Conservation (phyloP, 2,888 invertebrate genomes). For the Resseliella maxima region DNA sequence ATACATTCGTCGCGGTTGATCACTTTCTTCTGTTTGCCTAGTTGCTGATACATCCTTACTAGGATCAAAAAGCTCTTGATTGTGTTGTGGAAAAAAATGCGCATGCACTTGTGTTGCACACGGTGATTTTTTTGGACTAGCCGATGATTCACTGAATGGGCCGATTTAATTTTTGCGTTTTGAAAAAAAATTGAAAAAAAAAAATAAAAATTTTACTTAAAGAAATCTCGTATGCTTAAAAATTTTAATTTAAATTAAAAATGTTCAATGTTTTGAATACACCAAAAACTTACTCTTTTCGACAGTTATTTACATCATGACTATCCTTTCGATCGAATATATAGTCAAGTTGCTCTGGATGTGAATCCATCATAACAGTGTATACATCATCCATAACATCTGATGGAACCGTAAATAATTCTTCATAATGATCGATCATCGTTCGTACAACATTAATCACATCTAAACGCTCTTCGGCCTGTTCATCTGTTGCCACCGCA, state of each 20-base stretch:
- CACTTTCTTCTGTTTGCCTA: slow-evolving; percentile 56
- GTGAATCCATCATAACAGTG: slow-evolving; percentile 84
- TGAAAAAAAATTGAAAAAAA: too few species aligned
- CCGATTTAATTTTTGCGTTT: not conserved
- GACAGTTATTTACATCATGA: not conserved
- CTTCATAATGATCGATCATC: slow-evolving; percentile 71
- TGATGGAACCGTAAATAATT: slow-evolving; percentile 81
- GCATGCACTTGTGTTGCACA: not conserved
- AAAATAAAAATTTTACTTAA: too few species aligned
- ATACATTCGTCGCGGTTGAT: slow-evolving; percentile 68
- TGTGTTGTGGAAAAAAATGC: slow-evolving; percentile 51
- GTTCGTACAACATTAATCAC: slow-evolving; percentile 87
- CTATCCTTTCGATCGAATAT: slow-evolving; percentile 67
- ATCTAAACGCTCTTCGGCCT: slow-evolving; percentile 79
- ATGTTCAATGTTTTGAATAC: not conserved
- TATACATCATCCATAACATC: slow-evolving; percentile 89
- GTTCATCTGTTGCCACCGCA: slow-evolving; percentile 62
- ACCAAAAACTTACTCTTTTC: slow-evolving; percentile 21
- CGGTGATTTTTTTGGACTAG: slow-evolving; percentile 1
- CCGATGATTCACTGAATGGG: not conserved
- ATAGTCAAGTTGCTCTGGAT: slow-evolving; percentile 83
- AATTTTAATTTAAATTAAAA: too few species aligned
- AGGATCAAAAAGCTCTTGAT: slow-evolving; percentile 37
- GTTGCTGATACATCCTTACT: not conserved
- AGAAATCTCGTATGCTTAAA: too few species aligned